Conservation (phyloP, 1,140 invertebrate genomes). For the silkworm (Bombyx mori) region ASM3026992v2 NC_085120.1:4012501-4013000, state of each 20-base stretch:
- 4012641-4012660: constrained; percentile 57
- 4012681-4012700: constrained; percentile 48
- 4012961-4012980: too few species aligned
- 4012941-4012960: too few species aligned
- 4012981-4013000: too few species aligned
- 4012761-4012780: constrained; percentile 72
- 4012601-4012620: constrained; percentile 90
- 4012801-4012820: constrained; percentile 79
- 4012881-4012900: constrained; percentile 4
- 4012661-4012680: constrained; percentile 49
- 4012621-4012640: constrained; percentile 76
- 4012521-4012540: too few species aligned
- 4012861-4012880: constrained; percentile 80
- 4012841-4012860: constrained; percentile 78
- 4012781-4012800: constrained; percentile 79
- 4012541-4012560: too few species aligned
- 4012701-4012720: constrained; percentile 37
- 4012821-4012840: constrained; percentile 72
- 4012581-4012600: constrained; percentile 67
- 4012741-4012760: constrained; percentile 57
- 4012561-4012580: background rate
- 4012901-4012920: too few species aligned
- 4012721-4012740: constrained; percentile 60
- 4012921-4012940: too few species aligned
- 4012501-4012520: too few species aligned